These are phyloP conservation scores for Zeuzera pyrina DNA, from an alignment of 2,888 invertebrate genomes.

Conservation along the genomic window DNA sequence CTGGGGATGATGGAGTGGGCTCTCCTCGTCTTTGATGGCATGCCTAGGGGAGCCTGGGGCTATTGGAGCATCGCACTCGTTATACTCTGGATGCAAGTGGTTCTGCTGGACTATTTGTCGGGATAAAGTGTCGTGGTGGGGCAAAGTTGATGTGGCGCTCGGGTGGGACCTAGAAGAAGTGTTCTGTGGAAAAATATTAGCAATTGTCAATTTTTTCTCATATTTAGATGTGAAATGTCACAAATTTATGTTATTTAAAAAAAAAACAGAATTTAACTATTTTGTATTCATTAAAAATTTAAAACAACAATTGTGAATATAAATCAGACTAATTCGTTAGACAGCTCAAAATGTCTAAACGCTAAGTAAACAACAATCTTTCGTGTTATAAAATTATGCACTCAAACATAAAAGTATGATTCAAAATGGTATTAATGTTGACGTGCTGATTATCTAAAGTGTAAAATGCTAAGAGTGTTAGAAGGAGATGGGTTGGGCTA, in stretches of 20 bases:
- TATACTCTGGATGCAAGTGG: slow-evolving; percentile 69
- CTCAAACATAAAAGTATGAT: too few species aligned
- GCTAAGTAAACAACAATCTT: too few species aligned
- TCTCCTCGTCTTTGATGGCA: slow-evolving; percentile 54
- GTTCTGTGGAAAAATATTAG: slow-evolving; percentile 74
- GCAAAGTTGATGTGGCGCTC: slow-evolving; percentile 78
- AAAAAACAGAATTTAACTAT: too few species aligned
- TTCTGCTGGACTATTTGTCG: slow-evolving; percentile 60
- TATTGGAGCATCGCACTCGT: slow-evolving; percentile 62
- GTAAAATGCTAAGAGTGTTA: slow-evolving; percentile 5
- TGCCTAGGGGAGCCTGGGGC: slow-evolving; percentile 64
- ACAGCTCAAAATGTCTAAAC: too few species aligned
- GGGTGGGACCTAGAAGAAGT: slow-evolving; percentile 87
- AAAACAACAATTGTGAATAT: too few species aligned
- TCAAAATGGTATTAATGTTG: background rate
- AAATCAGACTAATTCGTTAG: too few species aligned
- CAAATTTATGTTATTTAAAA: background rate
- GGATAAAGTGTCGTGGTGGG: slow-evolving; percentile 74
- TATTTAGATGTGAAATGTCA: too few species aligned
- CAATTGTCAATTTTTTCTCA: too few species aligned
- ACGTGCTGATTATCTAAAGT: background rate
- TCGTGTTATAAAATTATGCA: too few species aligned
- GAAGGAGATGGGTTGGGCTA: slow-evolving; percentile 58
- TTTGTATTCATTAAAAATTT: too few species aligned
- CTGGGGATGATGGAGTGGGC: slow-evolving; percentile 51